Percentiles rank a stretch among this genome's conserved stretches.
phyloP scores from a whole-genome alignment of 2,113 vertebrate species.

The Gymnarchus niloticus region DNA sequence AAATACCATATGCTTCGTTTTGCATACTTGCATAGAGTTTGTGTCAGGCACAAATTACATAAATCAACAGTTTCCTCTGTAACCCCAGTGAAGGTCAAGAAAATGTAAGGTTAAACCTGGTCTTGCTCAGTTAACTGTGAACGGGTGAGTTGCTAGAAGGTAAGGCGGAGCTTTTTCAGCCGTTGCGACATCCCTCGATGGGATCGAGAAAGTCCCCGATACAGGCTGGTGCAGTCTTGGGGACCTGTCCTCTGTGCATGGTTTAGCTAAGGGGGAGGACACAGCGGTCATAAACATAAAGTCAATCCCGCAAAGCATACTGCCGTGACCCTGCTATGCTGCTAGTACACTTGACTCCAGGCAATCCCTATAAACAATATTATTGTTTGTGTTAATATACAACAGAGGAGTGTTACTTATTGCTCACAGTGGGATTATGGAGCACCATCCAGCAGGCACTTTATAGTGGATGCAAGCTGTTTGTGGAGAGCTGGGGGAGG shows the following conservation, averaged over 20 bases:
- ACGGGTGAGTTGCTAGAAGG: background rate
- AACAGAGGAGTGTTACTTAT: constrained; percentile 45
- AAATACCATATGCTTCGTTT: background rate
- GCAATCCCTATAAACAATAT: constrained; percentile 10
- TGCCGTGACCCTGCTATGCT: background rate
- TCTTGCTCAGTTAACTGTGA: background rate
- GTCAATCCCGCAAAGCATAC: background rate
- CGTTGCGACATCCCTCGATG: background rate
- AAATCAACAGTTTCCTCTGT: background rate
- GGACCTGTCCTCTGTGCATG: background rate
- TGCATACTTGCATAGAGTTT: background rate
- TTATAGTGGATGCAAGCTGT: background rate
- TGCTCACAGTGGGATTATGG: constrained; percentile 16
- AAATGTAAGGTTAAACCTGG: background rate
- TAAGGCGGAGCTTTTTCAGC: background rate
- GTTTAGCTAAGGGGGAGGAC: background rate
- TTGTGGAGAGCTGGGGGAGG: constrained; percentile 4
- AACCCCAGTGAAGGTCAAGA: background rate
- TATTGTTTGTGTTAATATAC: constrained; percentile 22
- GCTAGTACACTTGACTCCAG: background rate
- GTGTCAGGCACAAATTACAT: background rate
- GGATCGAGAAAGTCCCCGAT: background rate
- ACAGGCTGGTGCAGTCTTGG: background rate
- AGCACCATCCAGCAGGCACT: constrained; percentile 16
- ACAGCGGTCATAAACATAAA: background rate